phyloP scores from a whole-genome alignment of 37 sponge, comb jelly and placozoan genomes.

The Crambe crambe region DNA sequence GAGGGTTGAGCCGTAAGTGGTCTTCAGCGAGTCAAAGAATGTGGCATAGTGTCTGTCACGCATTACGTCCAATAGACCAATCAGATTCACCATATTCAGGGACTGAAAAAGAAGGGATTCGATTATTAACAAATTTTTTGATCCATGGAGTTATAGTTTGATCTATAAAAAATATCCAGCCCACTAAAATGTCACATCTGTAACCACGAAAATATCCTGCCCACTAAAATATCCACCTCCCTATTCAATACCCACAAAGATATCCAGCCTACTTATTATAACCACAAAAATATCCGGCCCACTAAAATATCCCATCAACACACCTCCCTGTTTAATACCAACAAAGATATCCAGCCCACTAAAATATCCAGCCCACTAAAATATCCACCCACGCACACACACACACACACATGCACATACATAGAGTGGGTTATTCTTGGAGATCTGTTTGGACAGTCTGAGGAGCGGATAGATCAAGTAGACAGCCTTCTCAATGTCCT shows the following conservation, averaged over 20 bases:
- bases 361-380: too few species aligned
- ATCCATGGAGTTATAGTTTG: too few species aligned
- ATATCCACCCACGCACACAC: too few species aligned
- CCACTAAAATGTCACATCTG: too few species aligned
- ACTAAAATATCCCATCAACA: too few species aligned
- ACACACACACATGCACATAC: slow-evolving; percentile 35
- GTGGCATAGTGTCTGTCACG: slow-evolving; percentile 35
- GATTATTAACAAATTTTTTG: not conserved
- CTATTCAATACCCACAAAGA: too few species aligned
- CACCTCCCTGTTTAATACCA: too few species aligned
- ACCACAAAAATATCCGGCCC: too few species aligned
- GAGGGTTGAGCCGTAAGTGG: not conserved
- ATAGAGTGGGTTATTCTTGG: slow-evolving; percentile 18
- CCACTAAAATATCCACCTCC: too few species aligned
- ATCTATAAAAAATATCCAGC: not conserved
- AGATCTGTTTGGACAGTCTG: slow-evolving; percentile 26
- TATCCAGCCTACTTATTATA: too few species aligned
- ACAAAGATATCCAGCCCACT: too few species aligned
- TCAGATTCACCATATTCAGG: not conserved
- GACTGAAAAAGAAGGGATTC: not conserved
- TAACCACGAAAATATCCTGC: too few species aligned
- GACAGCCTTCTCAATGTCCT: slow-evolving; percentile 30
- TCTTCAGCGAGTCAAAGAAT: slow-evolving; percentile 46
- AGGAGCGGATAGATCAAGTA: slow-evolving; percentile 37
- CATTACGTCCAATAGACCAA: slow-evolving; percentile 54